Conservation (phyloP, 2,888 invertebrate species). For the Clistopyga incitator region DNA sequence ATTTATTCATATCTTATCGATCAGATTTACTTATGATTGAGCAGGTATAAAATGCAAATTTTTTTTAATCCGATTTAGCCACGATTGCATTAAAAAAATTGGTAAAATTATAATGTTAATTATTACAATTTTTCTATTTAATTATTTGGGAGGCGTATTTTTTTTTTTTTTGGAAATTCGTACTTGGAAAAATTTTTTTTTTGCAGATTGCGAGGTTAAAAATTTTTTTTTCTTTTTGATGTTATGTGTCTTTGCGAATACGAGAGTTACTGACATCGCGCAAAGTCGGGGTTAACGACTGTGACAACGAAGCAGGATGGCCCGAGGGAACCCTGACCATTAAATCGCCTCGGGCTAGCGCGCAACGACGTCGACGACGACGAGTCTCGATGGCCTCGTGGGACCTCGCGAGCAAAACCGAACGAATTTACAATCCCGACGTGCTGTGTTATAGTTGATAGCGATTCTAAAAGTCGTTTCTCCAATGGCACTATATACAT, state of each 20-base stretch:
- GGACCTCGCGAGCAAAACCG: constrained; percentile 37
- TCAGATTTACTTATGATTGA: neutral
- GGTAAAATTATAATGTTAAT: neutral
- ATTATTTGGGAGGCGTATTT: neutral
- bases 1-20: constrained; percentile 12
- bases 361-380: constrained; percentile 6
- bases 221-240: neutral
- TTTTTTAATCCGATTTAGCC: neutral
- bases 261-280: constrained; percentile 30
- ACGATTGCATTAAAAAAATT: too few species aligned
- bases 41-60: neutral
- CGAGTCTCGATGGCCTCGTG: constrained; percentile 38
- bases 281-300: constrained; percentile 62
- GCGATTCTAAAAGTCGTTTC: constrained; percentile 40
- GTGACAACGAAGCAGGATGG: constrained; percentile 63
- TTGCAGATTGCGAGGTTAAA: too few species aligned
- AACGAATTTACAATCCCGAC: constrained; percentile 46
- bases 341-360: constrained; percentile 57
- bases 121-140: neutral
- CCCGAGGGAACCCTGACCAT: constrained; percentile 61
- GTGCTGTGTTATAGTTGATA: constrained; percentile 21
- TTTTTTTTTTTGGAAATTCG: neutral
- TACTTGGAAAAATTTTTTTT: too few species aligned
- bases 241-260: neutral
- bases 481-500: neutral